A percentile compares a stretch with the other conserved stretches of the same genome.
These are phyloP conservation scores for Omphaloscelis lunosa DNA, from an alignment of 2,888 invertebrate genomes.

Conservation along the genomic window DNA sequence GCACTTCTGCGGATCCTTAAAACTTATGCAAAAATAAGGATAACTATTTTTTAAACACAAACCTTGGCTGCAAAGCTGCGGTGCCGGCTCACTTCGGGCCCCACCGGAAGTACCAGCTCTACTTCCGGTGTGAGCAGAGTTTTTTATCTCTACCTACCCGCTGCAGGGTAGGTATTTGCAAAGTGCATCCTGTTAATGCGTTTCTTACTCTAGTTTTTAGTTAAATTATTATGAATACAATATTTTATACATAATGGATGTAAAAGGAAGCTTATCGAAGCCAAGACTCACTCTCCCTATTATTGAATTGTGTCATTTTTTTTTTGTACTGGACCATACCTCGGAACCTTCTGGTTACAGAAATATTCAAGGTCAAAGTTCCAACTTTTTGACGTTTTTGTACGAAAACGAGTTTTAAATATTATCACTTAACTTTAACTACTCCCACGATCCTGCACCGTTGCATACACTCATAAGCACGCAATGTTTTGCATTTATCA, in stretches of 20 bases:
- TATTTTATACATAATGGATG: background rate
- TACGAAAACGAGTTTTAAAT: too few relatives aligned
- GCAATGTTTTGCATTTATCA: too few relatives aligned
- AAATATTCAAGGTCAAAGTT: background rate
- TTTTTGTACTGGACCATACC: background rate
- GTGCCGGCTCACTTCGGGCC: slow-evolving; percentile 43
- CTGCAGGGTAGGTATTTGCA: slow-evolving; percentile 55
- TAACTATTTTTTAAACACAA: slow-evolving; percentile 37
- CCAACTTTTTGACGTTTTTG: background rate
- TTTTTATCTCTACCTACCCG: slow-evolving; percentile 42
- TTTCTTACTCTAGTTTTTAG: slow-evolving; percentile 8
- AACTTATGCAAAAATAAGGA: slow-evolving; percentile 7
- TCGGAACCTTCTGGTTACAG: background rate
- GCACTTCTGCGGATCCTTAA: background rate
- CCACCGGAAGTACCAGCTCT: slow-evolving; percentile 32
- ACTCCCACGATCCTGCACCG: background rate
- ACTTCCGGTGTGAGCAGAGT: slow-evolving; percentile 46
- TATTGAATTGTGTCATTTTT: too few relatives aligned
- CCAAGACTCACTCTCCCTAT: too few relatives aligned
- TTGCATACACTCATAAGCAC: background rate
- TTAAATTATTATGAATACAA: background rate
- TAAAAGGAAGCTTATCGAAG: background rate
- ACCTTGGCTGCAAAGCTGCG: slow-evolving; percentile 47
- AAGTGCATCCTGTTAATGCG: slow-evolving; percentile 45
- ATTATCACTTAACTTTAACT: too few relatives aligned